Base-by-base conservation (phyloP, 2,113 vertebrate genomes). In the Chaetura pelagica region DNA sequence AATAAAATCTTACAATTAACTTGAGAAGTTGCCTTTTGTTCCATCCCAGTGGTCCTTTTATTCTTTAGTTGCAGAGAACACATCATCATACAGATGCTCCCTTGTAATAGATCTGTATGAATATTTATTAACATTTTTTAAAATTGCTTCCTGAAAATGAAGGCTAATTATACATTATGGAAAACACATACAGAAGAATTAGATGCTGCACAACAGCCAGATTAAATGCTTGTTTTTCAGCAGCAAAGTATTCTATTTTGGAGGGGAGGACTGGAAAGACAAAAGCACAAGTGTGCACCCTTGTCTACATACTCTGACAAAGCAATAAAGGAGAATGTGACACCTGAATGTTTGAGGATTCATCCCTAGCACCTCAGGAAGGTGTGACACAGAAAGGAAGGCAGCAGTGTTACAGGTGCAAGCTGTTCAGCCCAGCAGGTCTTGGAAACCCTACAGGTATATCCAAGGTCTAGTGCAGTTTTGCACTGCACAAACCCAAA, bases 1-100 rank as follows among this genome's bases (percentile, higher is more conserved):
- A 94, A 96, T 95, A 88, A 96, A 91, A 93, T 68, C 92, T 81
- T 57, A 88, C 85, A 86, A 92, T 93, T 93, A 84, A 95, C 86
- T 90, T 29, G 57, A 94, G 89, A 19, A 95, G 91, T 62, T 66
- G 95, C 93, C 81, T 94, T 93, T 83, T 58, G 54, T 91, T 79
- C 74, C 3, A 0, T 91, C 91, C 78, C 93, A 85, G 77, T 0
- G 32, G 91, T 24, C 87, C 84, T 87, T 69, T 93, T 87, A 79
- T 69, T 87, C 74, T 79, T 62, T 54, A 77, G 94, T 34, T 29
- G 89, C 84, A 68, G 69, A 75, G 87, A 93, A 93, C 17, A 1
- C 27, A 69, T 82, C 77, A 76, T 72, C 71, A 26, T 73, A 76
- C 84, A 87, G 81, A 91, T 84, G 89, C 46, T 82, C 10, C 84